Percentiles rank a stretch among this genome's conserved stretches.
Conservation (phyloP, 2,113 vertebrate species). For the Uropsilus gracilis region DNA sequence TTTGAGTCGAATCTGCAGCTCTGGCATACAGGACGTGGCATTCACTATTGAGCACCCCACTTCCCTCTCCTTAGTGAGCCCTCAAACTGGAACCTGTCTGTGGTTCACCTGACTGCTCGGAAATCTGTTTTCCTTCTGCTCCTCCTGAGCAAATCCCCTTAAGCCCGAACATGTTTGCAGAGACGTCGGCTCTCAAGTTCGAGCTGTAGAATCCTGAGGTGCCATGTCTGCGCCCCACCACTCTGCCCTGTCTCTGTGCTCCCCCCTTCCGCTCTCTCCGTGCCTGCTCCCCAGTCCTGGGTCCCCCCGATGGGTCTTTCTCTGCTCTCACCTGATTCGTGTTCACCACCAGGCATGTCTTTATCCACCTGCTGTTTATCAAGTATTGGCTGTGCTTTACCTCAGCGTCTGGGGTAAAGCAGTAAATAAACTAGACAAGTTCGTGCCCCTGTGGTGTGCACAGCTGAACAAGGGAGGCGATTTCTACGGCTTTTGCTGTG, state of each 20-base stretch:
- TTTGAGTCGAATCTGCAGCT: neutral
- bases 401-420: neutral
- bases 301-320: neutral
- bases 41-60: neutral
- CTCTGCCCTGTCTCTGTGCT: rapidly evolving
- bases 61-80: neutral
- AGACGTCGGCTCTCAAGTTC: neutral
- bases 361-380: neutral
- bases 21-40: neutral
- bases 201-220: neutral
- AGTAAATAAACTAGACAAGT: neutral
- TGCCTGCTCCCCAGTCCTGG: neutral
- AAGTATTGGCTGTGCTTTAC: neutral
- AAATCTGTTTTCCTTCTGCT: neutral
- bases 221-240: neutral
- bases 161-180: neutral
- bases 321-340: neutral
- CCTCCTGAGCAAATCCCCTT: neutral
- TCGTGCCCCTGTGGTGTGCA: neutral
- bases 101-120: neutral
- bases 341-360: neutral
- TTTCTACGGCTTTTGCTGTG: neutral
- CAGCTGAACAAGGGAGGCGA: neutral
- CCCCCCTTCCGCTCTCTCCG: no score
- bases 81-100: neutral